Evolutionary conservation across 1,140 invertebrate species (phyloP).

Genomic region (Paracyclopina nana): DNA sequence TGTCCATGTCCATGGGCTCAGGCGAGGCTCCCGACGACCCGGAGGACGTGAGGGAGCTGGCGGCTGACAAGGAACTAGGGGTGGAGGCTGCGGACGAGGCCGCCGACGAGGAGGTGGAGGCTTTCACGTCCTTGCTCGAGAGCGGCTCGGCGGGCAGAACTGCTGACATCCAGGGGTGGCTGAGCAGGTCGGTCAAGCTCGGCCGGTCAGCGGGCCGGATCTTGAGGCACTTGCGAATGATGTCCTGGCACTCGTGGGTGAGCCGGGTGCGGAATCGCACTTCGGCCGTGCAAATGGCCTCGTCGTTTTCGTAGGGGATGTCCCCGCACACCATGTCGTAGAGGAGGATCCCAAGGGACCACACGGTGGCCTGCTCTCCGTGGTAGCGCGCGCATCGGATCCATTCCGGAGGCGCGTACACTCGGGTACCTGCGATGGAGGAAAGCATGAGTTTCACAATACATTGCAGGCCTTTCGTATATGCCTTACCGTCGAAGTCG

Average conservation of each 20-base stretch:
- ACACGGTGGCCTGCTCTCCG: constrained; percentile 39
- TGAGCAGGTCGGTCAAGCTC: constrained; percentile 35
- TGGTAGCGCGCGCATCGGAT: constrained; percentile 35
- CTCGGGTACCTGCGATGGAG: constrained; percentile 34
- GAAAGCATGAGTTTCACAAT: constrained; percentile 21
- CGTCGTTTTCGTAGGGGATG: constrained; percentile 43
- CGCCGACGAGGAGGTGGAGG: neutral
- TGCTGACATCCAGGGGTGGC: constrained; percentile 33
- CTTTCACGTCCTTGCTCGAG: too few species aligned
- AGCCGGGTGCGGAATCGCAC: constrained; percentile 30
- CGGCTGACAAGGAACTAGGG: neutral
- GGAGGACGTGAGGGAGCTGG: neutral
- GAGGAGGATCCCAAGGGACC: constrained; percentile 43
- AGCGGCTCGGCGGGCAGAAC: too few species aligned
- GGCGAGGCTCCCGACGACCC: neutral
- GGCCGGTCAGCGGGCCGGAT: constrained; percentile 32
- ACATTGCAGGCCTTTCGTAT: neutral
- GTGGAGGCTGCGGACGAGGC: neutral
- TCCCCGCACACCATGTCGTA: constrained; percentile 47
- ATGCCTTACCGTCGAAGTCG: constrained; percentile 43
- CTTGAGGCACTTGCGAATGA: constrained; percentile 36
- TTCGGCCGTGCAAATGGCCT: constrained; percentile 37
- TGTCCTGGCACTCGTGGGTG: constrained; percentile 36
- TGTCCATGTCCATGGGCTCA: too few species aligned
- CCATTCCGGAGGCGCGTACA: constrained; percentile 48